phyloP scores from a whole-genome alignment of 1,140 invertebrate species.

The Colletes gigas region DNA sequence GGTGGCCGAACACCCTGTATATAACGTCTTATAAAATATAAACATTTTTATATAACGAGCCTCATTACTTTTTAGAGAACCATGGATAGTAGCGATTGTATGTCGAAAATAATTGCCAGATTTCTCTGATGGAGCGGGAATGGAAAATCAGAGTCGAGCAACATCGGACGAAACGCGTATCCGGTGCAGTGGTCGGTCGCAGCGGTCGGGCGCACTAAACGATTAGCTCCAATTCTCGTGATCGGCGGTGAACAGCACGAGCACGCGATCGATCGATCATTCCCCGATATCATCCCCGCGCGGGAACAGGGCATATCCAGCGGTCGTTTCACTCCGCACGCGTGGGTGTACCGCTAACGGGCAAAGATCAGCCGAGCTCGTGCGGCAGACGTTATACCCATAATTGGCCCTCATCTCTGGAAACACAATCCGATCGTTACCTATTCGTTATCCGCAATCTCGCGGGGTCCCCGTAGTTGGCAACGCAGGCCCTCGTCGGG shows the following conservation, averaged over 20 bases:
- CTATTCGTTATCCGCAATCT: constrained; percentile 72
- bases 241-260: neutral
- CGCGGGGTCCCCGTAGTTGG: constrained; percentile 63
- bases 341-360: constrained; percentile 62
- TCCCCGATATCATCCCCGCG: constrained; percentile 10
- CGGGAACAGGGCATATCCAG: neutral
- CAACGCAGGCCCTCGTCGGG: constrained; percentile 51
- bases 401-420: constrained; percentile 71
- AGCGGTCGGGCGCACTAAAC: neutral
- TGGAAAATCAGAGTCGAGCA: too few relatives aligned
- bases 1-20: too few relatives aligned
- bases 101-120: too few relatives aligned
- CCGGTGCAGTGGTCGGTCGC: neutral
- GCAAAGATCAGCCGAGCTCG: constrained; percentile 60
- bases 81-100: too few relatives aligned
- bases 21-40: too few relatives aligned
- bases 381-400: constrained; percentile 64
- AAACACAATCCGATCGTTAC: constrained; percentile 74
- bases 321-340: constrained; percentile 48
- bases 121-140: too few relatives aligned
- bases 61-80: too few relatives aligned
- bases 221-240: constrained; percentile 22
- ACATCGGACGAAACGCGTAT: too few relatives aligned
- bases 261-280: constrained; percentile 36
- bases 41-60: too few relatives aligned